These are phyloP conservation scores for Nomada ruficornis DNA, from an alignment of 2,888 invertebrate genomes.

Conservation along the genomic window DNA sequence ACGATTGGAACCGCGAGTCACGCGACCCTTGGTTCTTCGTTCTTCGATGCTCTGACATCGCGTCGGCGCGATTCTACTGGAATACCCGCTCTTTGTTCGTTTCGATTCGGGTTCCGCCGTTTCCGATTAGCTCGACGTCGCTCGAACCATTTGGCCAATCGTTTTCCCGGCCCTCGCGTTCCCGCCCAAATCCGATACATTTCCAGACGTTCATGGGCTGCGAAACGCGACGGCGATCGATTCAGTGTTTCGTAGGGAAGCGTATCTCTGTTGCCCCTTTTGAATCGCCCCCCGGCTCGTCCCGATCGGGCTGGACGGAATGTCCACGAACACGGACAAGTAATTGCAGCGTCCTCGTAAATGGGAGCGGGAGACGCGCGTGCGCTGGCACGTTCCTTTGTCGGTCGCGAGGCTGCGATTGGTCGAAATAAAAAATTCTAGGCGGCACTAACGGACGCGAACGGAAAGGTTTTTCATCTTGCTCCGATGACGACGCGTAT, in stretches of 20 bases:
- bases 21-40: neutral
- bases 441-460: conserved; percentile 29
- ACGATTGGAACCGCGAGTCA: conserved; percentile 24
- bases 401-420: conserved; percentile 35
- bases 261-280: too few relatives aligned
- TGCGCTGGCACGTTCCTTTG: conserved; percentile 13
- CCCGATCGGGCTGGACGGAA: neutral
- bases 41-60: neutral
- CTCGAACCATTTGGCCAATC: too few relatives aligned
- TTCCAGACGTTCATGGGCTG: too few relatives aligned
- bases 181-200: too few relatives aligned
- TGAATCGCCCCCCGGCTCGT: too few relatives aligned
- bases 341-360: conserved; percentile 11
- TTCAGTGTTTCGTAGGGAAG: too few relatives aligned
- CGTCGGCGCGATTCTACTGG: too few relatives aligned
- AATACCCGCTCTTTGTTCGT: too few relatives aligned
- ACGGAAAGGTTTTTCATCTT: conserved; percentile 42
- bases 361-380: conserved; percentile 25
- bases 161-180: too few relatives aligned
- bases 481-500: conserved; percentile 70
- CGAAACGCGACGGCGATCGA: too few relatives aligned
- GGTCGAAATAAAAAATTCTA: conserved; percentile 44
- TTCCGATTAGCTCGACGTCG: neutral
- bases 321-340: neutral
- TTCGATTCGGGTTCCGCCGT: too few relatives aligned